Evolutionary conservation across 2,888 invertebrate species (phyloP).

Genomic region (Serrognathus titanus): DNA sequence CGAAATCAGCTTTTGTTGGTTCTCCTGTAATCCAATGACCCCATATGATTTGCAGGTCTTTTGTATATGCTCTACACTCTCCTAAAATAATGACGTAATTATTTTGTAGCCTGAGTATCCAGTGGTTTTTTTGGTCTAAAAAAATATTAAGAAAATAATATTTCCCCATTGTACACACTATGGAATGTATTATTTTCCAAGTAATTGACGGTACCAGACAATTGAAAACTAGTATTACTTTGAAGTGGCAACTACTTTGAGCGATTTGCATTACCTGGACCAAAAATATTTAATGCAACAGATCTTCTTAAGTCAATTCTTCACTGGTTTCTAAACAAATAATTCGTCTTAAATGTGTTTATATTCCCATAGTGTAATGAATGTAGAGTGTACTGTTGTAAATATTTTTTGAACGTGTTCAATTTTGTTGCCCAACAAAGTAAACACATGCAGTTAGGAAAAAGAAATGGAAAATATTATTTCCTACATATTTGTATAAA

Average conservation of each 20-base stretch:
- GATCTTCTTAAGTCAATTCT: too few relatives aligned
- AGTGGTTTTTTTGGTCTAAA: too few relatives aligned
- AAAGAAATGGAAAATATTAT: neutral
- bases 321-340: too few relatives aligned
- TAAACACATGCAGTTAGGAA: neutral
- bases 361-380: neutral
- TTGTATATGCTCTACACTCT: slow-evolving; percentile 8
- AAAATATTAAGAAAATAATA: too few relatives aligned
- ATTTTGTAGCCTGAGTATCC: too few relatives aligned
- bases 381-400: neutral
- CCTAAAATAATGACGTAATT: slow-evolving; percentile 1
- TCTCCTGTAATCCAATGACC: slow-evolving; percentile 6
- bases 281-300: neutral
- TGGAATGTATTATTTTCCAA: too few relatives aligned
- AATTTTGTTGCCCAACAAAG: neutral
- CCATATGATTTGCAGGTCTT: slow-evolving; percentile 7
- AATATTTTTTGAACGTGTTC: neutral
- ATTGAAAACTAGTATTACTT: neutral
- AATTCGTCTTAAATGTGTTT: neutral
- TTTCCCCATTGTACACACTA: too few relatives aligned
- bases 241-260: neutral
- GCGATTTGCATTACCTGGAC: neutral
- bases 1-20: neutral
- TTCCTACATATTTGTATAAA: too few relatives aligned
- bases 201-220: too few relatives aligned